phyloP scores from a whole-genome alignment of 2,888 invertebrate genomes.

The Drosophila atroscutellata region DNA sequence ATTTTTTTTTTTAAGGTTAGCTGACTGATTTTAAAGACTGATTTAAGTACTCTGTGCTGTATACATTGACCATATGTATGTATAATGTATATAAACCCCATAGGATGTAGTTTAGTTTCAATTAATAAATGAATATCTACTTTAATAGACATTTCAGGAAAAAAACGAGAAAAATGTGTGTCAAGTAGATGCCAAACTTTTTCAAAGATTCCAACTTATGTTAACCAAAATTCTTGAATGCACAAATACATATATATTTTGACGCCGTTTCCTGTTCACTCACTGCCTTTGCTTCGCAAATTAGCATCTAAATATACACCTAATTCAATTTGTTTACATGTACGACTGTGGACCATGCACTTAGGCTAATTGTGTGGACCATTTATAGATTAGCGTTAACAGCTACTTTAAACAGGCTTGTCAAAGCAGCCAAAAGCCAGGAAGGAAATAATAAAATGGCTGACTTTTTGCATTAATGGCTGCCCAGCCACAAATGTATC shows the following conservation, averaged over 20 bases:
- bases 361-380: conserved; percentile 15
- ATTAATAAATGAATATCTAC: background rate
- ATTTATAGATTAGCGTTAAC: conserved; percentile 21
- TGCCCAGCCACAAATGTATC: conserved; percentile 14
- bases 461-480: conserved; percentile 25
- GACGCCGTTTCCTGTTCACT: background rate
- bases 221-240: background rate
- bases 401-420: conserved; percentile 6
- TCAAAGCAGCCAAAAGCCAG: background rate
- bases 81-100: background rate
- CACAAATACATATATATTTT: background rate
- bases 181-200: background rate
- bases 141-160: background rate
- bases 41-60: background rate
- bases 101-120: background rate
- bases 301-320: conserved; percentile 19
- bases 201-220: background rate
- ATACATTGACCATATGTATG: background rate
- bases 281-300: background rate
- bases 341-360: background rate
- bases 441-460: background rate
- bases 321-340: conserved; percentile 31
- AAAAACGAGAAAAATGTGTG: background rate
- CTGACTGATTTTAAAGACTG: background rate
- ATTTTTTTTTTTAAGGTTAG: background rate